Evolutionary conservation across 2,113 vertebrate species (phyloP), one percentile per base, ranked within the genome.

Genomic region (Phalacrocorax carbo): DNA sequence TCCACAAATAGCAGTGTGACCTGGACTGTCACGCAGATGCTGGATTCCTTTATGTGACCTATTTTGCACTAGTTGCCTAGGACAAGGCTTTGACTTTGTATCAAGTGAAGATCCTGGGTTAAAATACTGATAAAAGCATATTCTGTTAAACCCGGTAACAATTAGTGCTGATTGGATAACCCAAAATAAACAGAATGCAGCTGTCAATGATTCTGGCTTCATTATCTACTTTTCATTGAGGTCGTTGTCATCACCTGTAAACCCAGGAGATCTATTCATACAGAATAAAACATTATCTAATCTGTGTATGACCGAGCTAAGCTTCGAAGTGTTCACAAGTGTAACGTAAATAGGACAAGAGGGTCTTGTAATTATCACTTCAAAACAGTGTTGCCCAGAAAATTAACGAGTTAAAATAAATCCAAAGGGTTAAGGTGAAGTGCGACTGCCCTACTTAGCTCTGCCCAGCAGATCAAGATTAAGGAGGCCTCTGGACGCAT

Each of bases 1-100:
- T 98, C 98, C 97, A 97, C 97, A 98, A 98, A 98, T 97, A 98
- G 98, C 97, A 81, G 83, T 32, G 54, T 98, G 98, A 99, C 98
- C 98, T 95, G 61, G 36, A 62, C 91, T 95, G 29, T 80, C 38
- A 20, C 84, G 90, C 96, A 97, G 94, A 96, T 98, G 96, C 91
- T 94, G 88, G 82, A 92, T 97, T 97, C 95, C 90, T 98, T 97
- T 94, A 66, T 84, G 48, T 96, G 88, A 96, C 97, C 95, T 90
- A 96, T 93, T 97, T 95, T 79, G 88, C 78, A 66, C 75, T 71
- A 83, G 75, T n/a, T 32, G 26, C 73, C 72, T 78, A 93, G 93
- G 89, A 91, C 69, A 87, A 92, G 92, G 73, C 60, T 92, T 93
- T 84, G 87, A 85, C 51, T 48, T 76, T 89, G 72, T 49, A 64